Percentiles rank a stretch among this genome's conserved stretches.
These are phyloP conservation scores for Varecia variegata DNA, from an alignment of 2,797 vertebrate genomes.

Conservation along the genomic window DNA sequence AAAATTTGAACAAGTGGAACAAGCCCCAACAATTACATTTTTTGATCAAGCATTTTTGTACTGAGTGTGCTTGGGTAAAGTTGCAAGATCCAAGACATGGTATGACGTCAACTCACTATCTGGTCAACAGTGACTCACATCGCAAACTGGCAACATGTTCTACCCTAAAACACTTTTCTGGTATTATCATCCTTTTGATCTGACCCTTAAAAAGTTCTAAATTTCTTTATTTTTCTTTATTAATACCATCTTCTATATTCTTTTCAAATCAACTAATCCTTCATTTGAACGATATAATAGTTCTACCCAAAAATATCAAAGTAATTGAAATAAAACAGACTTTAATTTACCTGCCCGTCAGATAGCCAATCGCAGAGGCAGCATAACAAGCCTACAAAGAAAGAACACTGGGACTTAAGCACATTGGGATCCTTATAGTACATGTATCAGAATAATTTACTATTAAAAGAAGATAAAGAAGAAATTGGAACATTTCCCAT, in stretches of 20 bases:
- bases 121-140: background rate
- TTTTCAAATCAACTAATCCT: background rate
- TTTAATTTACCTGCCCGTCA: constrained; percentile 91
- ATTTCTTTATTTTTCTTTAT: background rate
- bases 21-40: background rate
- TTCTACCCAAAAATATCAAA: background rate
- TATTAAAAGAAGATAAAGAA: background rate
- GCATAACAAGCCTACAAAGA: constrained; percentile 94
- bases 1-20: background rate
- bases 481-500: background rate
- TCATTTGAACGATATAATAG: background rate
- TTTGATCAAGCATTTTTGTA: background rate
- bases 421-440: background rate
- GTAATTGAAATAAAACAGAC: constrained; percentile 43
- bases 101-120: background rate
- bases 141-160: background rate
- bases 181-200: background rate
- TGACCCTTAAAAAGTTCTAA: background rate
- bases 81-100: background rate
- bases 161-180: background rate
- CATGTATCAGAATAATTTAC: background rate
- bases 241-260: background rate
- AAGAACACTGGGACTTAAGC: background rate
- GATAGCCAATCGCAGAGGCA: constrained; percentile 95
- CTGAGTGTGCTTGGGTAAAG: background rate